Conservation (phyloP, 2,888 invertebrate species). For the Neria commutata region DNA sequence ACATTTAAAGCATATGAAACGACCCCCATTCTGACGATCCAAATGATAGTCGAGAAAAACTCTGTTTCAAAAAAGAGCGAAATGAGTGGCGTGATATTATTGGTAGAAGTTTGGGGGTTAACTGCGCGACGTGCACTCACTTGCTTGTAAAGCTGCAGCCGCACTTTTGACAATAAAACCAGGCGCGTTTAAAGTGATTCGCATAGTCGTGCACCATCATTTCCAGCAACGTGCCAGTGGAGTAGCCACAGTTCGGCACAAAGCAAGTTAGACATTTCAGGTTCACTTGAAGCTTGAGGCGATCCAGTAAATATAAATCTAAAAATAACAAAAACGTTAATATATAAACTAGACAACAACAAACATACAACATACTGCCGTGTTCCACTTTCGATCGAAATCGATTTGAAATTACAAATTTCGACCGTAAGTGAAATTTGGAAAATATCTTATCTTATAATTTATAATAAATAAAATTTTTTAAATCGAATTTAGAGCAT, state of each 20-base stretch:
- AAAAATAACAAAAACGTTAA: background rate
- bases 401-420: too few relatives aligned
- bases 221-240: conserved; percentile 38
- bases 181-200: conserved; percentile 44
- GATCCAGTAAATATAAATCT: conserved; percentile 48
- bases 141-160: conserved; percentile 51
- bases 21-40: conserved; percentile 47
- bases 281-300: conserved; percentile 43
- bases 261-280: conserved; percentile 40
- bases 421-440: too few relatives aligned
- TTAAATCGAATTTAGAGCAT: background rate
- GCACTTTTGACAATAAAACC: conserved; percentile 53
- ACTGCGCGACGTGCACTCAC: conserved; percentile 31
- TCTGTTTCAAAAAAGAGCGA: too few relatives aligned
- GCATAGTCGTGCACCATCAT: conserved; percentile 51
- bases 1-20: conserved; percentile 51
- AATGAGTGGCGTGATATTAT: background rate
- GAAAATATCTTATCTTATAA: too few relatives aligned
- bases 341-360: too few relatives aligned
- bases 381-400: too few relatives aligned
- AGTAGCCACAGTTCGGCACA: conserved; percentile 38
- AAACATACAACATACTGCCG: too few relatives aligned
- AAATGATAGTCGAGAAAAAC: conserved; percentile 54
- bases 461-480: background rate
- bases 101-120: background rate